These are phyloP conservation scores for Xestia rhomboidea DNA, from an alignment of 2,888 invertebrate species.

Conservation along the genomic window DNA sequence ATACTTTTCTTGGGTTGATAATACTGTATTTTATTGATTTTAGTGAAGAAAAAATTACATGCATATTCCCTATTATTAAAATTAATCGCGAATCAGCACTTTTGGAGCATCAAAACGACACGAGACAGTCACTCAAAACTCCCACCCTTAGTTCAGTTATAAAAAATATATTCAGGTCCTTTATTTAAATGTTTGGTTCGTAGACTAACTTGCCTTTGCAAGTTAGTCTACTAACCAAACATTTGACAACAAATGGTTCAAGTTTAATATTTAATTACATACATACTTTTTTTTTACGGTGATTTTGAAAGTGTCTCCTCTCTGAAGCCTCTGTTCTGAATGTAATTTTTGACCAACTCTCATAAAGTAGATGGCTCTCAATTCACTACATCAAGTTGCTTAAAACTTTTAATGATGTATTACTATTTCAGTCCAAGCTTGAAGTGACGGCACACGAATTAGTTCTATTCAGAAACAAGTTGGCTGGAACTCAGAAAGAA, in stretches of 20 bases:
- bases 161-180: neutral
- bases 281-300: too few species aligned
- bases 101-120: neutral
- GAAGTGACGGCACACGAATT: conserved; percentile 87
- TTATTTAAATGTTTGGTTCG: neutral
- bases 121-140: neutral
- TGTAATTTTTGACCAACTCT: too few species aligned
- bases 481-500: conserved; percentile 80
- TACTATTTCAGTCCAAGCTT: conserved; percentile 82
- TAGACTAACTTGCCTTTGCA: too few species aligned
- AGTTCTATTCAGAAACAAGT: conserved; percentile 81
- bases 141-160: neutral
- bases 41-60: too few species aligned
- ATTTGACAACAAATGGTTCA: too few species aligned
- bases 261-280: too few species aligned
- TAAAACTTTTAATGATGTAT: neutral
- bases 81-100: neutral
- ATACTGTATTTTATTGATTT: too few species aligned
- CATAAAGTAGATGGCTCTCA: neutral
- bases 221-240: too few species aligned
- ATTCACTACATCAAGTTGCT: neutral
- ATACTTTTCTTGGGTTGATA: too few species aligned
- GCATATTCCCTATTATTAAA: too few species aligned
- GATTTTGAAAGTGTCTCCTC: too few species aligned
- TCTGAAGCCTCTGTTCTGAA: neutral